phyloP scores from a whole-genome alignment of 2,888 invertebrate species.

The Entomobrya multifasciata region DNA sequence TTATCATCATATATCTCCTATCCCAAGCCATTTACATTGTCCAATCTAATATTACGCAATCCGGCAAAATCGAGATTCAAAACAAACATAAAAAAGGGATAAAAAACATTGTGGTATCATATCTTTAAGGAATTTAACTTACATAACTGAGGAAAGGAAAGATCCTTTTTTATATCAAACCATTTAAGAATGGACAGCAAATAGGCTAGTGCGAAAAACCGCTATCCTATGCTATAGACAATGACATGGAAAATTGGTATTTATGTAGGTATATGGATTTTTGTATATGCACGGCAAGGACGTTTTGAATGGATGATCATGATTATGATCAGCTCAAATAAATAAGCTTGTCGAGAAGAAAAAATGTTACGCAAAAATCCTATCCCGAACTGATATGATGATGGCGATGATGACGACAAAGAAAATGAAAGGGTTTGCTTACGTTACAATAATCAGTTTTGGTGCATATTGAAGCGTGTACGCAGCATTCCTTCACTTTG shows the following conservation, averaged over 20 bases:
- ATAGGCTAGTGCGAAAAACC: background rate
- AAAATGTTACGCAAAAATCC: slow-evolving; percentile 41
- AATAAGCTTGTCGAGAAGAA: slow-evolving; percentile 18
- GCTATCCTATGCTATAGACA: background rate
- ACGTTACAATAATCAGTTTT: too few species aligned
- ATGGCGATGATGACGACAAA: background rate
- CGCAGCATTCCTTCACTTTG: too few species aligned
- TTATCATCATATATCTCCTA: slow-evolving; percentile 20
- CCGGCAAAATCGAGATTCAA: slow-evolving; percentile 37
- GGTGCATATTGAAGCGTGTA: too few species aligned
- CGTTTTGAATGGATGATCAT: slow-evolving; percentile 39
- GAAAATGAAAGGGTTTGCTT: slow-evolving; percentile 40
- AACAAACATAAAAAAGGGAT: slow-evolving; percentile 17
- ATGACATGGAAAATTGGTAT: background rate
- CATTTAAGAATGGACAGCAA: slow-evolving; percentile 26
- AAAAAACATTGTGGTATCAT: background rate
- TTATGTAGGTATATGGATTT: too few species aligned
- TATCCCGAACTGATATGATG: slow-evolving; percentile 2
- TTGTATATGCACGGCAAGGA: slow-evolving; percentile 32
- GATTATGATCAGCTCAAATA: too few species aligned
- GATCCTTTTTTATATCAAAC: slow-evolving; percentile 33
- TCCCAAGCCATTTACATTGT: background rate
- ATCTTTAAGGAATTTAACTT: too few species aligned
- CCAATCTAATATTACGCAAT: slow-evolving; percentile 27
- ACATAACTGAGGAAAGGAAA: slow-evolving; percentile 31